Conservation (phyloP, 1,140 invertebrate genomes). For the Pogonus chalceus region DNA sequence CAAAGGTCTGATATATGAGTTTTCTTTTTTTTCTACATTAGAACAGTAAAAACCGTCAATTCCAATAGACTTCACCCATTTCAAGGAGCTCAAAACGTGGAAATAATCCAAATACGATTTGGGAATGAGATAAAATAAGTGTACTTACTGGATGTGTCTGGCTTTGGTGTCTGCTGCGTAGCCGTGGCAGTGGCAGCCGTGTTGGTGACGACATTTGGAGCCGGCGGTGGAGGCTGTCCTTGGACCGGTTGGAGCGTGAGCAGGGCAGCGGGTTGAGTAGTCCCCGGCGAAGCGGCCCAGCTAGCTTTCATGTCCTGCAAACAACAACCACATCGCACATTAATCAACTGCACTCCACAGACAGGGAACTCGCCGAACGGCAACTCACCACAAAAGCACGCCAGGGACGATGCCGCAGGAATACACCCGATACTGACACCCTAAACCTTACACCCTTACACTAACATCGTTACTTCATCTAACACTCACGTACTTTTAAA, state of each 20-base stretch:
- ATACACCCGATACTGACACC: too few relatives aligned
- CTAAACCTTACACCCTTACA: background rate
- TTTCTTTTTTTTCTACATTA: too few relatives aligned
- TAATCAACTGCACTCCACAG: constrained; percentile 29
- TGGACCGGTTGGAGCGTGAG: constrained; percentile 26
- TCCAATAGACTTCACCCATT: too few relatives aligned
- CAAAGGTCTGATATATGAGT: too few relatives aligned
- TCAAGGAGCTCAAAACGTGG: too few relatives aligned
- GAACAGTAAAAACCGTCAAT: too few relatives aligned
- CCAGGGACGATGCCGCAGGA: constrained; percentile 7
- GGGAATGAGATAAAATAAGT: too few relatives aligned
- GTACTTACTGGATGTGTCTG: constrained; percentile 31
- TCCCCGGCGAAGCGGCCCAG: constrained; percentile 28
- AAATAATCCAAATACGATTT: too few relatives aligned
- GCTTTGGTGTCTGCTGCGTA: constrained; percentile 21
- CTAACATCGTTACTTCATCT: background rate
- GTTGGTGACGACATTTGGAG: too few relatives aligned
- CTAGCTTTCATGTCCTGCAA: constrained; percentile 34
- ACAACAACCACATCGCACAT: constrained; percentile 27
- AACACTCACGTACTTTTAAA: too few relatives aligned
- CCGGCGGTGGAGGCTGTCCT: constrained; percentile 4
- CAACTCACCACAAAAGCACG: constrained; percentile 22
- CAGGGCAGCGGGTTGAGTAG: constrained; percentile 21
- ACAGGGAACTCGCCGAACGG: constrained; percentile 7
- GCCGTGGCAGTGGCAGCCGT: constrained; percentile 14